Evolutionary conservation across 2,888 invertebrate genomes (phyloP).

Genomic region (Phymatocera aterrima): DNA sequence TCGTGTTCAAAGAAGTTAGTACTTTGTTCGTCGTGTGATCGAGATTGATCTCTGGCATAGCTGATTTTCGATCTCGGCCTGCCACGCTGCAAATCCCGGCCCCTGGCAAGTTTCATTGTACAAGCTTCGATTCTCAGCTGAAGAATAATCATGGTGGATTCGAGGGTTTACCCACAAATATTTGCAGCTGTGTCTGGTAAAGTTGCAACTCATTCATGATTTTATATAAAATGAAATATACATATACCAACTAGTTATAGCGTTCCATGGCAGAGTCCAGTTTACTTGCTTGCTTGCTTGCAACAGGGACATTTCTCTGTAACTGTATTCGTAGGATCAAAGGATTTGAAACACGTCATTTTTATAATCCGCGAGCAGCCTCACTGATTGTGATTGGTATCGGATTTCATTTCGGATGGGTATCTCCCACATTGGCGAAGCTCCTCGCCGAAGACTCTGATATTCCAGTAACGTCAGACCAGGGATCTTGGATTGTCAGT

Average conservation of each 20-base stretch:
- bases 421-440: constrained; percentile 40
- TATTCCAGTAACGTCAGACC: constrained; percentile 37
- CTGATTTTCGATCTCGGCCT: too few species aligned
- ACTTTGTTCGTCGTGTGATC: too few species aligned
- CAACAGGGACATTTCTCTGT: too few species aligned
- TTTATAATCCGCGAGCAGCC: neutral
- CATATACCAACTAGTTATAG: too few species aligned
- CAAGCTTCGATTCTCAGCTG: too few species aligned
- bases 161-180: neutral
- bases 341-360: neutral
- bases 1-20: too few species aligned
- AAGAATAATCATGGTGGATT: neutral
- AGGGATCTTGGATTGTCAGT: constrained; percentile 51
- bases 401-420: constrained; percentile 51
- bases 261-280: too few species aligned
- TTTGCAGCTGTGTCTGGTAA: constrained; percentile 16
- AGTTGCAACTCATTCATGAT: neutral
- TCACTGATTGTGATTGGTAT: constrained; percentile 40
- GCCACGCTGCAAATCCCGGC: too few species aligned
- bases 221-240: neutral
- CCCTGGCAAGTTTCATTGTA: too few species aligned
- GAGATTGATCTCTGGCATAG: too few species aligned
- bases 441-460: constrained; percentile 2
- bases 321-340: neutral
- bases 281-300: too few species aligned